A percentile compares a stretch with the other conserved stretches of the same genome.
phyloP scores from a whole-genome alignment of 2,797 vertebrate genomes.

The Gymnocypris eckloni region DNA sequence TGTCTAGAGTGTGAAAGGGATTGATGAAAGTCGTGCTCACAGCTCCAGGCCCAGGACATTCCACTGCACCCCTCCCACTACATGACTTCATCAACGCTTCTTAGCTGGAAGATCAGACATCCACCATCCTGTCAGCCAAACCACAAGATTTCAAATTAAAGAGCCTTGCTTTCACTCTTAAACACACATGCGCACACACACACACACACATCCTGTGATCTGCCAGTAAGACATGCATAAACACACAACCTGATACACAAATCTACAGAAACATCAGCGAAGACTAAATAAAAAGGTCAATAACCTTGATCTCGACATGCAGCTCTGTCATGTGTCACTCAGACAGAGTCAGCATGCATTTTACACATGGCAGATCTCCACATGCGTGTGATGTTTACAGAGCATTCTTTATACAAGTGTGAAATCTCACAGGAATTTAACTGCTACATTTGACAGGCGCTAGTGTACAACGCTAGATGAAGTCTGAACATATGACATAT shows the following conservation, averaged over 20 bases:
- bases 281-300: slow-evolving; percentile 74
- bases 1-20: slow-evolving; percentile 28
- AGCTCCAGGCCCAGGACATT: slow-evolving; percentile 43
- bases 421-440: slow-evolving; percentile 54
- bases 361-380: slow-evolving; percentile 55
- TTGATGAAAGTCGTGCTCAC: slow-evolving; percentile 21
- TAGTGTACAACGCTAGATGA: slow-evolving; percentile 36
- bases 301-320: slow-evolving; percentile 65
- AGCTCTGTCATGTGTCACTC: slow-evolving; percentile 69
- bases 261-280: not conserved
- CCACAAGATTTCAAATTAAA: slow-evolving; percentile 61
- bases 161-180: slow-evolving; percentile 5
- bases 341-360: slow-evolving; percentile 38
- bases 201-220: not conserved
- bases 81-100: slow-evolving; percentile 51
- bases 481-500: slow-evolving; percentile 31
- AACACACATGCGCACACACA: slow-evolving; percentile 1
- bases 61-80: slow-evolving; percentile 35
- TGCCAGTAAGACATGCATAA: slow-evolving; percentile 14
- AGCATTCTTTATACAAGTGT: slow-evolving; percentile 55
- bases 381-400: slow-evolving; percentile 69
- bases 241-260: slow-evolving; percentile 56
- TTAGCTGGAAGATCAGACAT: slow-evolving; percentile 60
- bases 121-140: slow-evolving; percentile 55
- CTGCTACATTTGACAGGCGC: slow-evolving; percentile 42